These are phyloP conservation scores for Porites evermanni DNA, from an alignment of 92 coral and sea anemone genomes.

Conservation along the genomic window DNA sequence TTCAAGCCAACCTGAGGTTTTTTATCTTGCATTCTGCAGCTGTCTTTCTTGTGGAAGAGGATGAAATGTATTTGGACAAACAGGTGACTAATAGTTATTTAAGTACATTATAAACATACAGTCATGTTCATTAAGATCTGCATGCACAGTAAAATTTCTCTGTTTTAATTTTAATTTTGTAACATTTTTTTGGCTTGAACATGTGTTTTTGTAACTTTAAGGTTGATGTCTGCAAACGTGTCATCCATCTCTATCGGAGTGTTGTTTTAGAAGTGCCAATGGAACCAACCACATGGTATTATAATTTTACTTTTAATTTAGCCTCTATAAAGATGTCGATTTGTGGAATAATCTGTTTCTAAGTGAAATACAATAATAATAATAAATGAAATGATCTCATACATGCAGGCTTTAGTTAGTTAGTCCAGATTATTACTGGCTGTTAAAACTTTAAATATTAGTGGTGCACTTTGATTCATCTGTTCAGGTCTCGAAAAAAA, in stretches of 20 bases:
- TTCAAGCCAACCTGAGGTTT: slow-evolving; percentile 92
- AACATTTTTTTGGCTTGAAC: neutral
- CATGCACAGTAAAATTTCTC: too few relatives aligned
- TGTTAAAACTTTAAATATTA: too few relatives aligned
- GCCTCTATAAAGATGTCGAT: neutral
- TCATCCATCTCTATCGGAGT: slow-evolving; percentile 87
- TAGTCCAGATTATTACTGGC: too few relatives aligned
- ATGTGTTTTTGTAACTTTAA: slow-evolving; percentile 3
- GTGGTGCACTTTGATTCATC: too few relatives aligned
- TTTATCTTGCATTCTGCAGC: slow-evolving; percentile 89
- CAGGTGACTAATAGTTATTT: slow-evolving; percentile 61
- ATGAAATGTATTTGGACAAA: slow-evolving; percentile 60
- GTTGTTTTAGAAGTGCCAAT: slow-evolving; percentile 89
- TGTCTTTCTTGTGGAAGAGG: slow-evolving; percentile 86
- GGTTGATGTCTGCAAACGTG: slow-evolving; percentile 96
- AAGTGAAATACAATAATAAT: too few relatives aligned
- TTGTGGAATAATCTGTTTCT: too few relatives aligned
- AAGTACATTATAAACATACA: neutral
- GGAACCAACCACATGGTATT: slow-evolving; percentile 83
- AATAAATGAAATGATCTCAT: too few relatives aligned
- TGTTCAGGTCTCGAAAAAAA: too few relatives aligned
- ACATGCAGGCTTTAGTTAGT: too few relatives aligned
- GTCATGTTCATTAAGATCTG: too few relatives aligned
- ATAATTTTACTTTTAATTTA: neutral
- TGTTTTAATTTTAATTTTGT: too few relatives aligned